Evolutionary conservation across 2,113 vertebrate species (phyloP).

Genomic region (Terrapene triunguis): DNA sequence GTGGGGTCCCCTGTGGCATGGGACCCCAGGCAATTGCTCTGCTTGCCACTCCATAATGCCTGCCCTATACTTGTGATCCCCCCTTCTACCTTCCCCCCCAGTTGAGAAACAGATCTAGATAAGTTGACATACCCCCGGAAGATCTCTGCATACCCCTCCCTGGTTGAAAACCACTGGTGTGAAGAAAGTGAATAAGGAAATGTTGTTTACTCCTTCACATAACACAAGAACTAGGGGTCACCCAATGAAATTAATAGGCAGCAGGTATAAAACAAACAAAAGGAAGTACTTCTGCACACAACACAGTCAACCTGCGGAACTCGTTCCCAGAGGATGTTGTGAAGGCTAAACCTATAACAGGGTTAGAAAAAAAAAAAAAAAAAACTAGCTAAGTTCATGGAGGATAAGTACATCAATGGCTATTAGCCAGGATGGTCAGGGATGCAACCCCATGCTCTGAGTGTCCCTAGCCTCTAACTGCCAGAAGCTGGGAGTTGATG

Average conservation of each 20-base stretch:
- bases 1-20: too few relatives aligned
- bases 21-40: too few relatives aligned
- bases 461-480: background rate
- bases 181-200: background rate
- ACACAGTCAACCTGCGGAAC: background rate
- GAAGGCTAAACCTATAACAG: background rate
- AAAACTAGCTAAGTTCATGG: background rate
- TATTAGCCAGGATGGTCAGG: background rate
- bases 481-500: background rate
- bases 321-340: background rate
- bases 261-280: background rate
- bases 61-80: too few relatives aligned
- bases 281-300: background rate
- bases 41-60: too few relatives aligned
- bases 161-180: too few relatives aligned
- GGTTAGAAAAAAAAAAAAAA: background rate
- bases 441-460: background rate
- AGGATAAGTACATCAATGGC: background rate
- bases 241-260: background rate
- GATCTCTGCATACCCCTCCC: too few relatives aligned
- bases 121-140: too few relatives aligned
- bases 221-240: background rate
- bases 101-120: too few relatives aligned
- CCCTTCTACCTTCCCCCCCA: too few relatives aligned
- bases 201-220: background rate